Base-by-base conservation (phyloP, 2,888 invertebrate genomes). In the Apodemia zela region DNA sequence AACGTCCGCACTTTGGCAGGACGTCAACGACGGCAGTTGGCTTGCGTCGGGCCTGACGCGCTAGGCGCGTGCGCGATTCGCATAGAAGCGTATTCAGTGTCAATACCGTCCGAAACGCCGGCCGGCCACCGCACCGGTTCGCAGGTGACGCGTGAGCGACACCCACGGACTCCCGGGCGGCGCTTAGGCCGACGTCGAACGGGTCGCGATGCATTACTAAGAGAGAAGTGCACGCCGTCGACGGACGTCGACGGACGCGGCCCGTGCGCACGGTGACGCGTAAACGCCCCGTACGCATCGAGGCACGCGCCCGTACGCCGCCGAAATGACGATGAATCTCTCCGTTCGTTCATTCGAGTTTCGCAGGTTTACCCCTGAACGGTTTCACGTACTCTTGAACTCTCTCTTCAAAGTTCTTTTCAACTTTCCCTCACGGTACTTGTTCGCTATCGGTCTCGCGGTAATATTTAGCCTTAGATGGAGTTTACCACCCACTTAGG, bases 391-490 rank as follows among this genome's bases (percentile, higher is more conserved):
- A 82, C 87, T 89, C 75, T 87, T 89, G 80, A 85, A 88, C 87
- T 88, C 86, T 87, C 82, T 94, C 92, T 94, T 93, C 93, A 93
- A 93, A 94, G 93, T 94, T 89, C 93, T 94, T 93, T 93, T 92
- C 93, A 94, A 87, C 94, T 94, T 94, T 94, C 93, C 93, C 93
- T 94, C 93, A 93, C 93, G 93, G 93, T 93, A 93, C 93, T 93
- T 93, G 87, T 89, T 90, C 87, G 92, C 93, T 94, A 94, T 94
- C 93, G 93, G 93, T 92, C 93, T 93, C 93, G 87, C 87, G 90
- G 85, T 84, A 73, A 87, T 93, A 94, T 94, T 94, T 93, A 89
- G 89, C 84, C 82, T 89, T 88, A 86, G 87, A 87, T 85, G 87
- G 85, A 88, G 83, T 92, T 93, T 93, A 94, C 93, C 93, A 91